Conservation (phyloP, 2,113 vertebrate species). For the Oreochromis tanganicae region DNA sequence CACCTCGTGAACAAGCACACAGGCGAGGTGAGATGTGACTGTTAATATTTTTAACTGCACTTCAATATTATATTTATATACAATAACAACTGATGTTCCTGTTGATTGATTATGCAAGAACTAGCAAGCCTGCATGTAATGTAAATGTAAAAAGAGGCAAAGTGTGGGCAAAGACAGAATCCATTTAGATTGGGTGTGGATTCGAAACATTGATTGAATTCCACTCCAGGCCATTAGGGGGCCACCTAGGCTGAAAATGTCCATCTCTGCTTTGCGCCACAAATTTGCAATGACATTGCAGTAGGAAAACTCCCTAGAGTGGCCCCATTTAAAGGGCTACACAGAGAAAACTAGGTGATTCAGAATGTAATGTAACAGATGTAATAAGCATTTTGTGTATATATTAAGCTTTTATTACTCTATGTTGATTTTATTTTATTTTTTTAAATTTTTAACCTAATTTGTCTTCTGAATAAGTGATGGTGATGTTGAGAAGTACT, state of each 20-base stretch:
- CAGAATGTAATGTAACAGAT: background rate
- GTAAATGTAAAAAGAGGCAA: background rate
- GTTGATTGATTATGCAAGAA: background rate
- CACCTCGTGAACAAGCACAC: conserved; percentile 84
- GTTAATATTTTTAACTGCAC: background rate
- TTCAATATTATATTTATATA: background rate
- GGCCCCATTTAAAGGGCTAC: background rate
- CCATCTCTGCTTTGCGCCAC: background rate
- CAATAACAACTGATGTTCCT: background rate
- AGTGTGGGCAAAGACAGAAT: background rate
- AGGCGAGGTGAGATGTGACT: conserved; percentile 73
- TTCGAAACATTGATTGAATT: background rate
- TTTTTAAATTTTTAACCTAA: background rate
- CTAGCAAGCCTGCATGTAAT: accelerated
- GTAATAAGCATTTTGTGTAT: background rate
- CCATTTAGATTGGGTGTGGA: background rate
- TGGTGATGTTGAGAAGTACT: background rate
- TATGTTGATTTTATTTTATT: background rate
- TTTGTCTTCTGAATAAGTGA: background rate
- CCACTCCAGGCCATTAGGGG: background rate
- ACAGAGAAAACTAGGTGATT: background rate
- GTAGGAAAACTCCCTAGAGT: background rate
- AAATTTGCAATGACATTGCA: background rate
- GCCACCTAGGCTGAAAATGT: background rate
- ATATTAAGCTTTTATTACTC: background rate